Conservation (phyloP, 2,113 vertebrate species). For the Ornithorhynchus anatinus region DNA sequence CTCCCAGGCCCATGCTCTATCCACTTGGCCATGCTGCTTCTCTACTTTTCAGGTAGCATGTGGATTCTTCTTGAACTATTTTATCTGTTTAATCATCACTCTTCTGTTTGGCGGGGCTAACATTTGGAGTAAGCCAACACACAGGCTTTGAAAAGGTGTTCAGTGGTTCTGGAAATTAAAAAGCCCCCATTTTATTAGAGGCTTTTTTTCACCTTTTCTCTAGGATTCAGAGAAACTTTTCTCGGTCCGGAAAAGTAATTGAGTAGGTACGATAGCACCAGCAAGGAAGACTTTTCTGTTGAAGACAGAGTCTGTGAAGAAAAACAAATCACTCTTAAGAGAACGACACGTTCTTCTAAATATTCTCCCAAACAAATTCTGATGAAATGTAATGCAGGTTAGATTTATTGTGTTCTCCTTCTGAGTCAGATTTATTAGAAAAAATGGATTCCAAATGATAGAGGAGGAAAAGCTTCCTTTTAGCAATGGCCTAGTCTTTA, state of each 20-base stretch:
- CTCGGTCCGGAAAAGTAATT: too few relatives aligned
- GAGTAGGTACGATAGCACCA: too few relatives aligned
- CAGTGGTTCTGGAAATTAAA: neutral
- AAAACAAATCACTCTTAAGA: conserved; percentile 23
- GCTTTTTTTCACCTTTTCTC: too few relatives aligned
- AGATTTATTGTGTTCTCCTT: conserved; percentile 35
- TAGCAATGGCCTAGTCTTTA: conserved; percentile 3
- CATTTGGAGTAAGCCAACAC: too few relatives aligned
- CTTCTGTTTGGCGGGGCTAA: too few relatives aligned
- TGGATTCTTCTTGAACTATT: too few relatives aligned
- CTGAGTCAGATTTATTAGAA: conserved; percentile 23
- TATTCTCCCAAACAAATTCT: conserved; percentile 41
- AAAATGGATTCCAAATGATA: conserved; percentile 22
- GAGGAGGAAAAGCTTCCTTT: conserved; percentile 21
- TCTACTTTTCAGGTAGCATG: too few relatives aligned
- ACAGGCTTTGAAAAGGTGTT: neutral
- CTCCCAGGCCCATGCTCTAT: too few relatives aligned
- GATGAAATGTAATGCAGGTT: conserved; percentile 40
- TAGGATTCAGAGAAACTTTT: too few relatives aligned
- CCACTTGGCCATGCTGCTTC: too few relatives aligned
- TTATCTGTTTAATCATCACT: too few relatives aligned
- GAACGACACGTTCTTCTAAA: conserved; percentile 34
- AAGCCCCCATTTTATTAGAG: conserved; percentile 3
- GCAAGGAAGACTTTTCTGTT: conserved; percentile 11
- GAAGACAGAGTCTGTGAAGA: conserved; percentile 10